phyloP scores from a whole-genome alignment of 2,113 vertebrate genomes.

The Melanotaenia duboulayi region DNA sequence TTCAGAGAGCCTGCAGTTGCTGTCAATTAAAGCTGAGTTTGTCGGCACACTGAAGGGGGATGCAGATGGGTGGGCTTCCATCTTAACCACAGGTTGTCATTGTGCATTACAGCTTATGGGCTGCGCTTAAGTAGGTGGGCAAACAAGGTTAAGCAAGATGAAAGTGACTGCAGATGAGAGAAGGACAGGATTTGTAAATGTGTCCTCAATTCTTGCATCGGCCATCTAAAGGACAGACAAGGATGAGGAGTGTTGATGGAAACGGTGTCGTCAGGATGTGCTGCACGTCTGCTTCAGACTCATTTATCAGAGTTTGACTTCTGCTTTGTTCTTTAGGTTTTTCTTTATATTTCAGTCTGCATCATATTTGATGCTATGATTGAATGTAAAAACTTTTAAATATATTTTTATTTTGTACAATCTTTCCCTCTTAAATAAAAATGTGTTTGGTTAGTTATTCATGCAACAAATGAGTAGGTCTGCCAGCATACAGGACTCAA shows the following conservation, averaged over 20 bases:
- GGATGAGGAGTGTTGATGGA: conserved; percentile 1
- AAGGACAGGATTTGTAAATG: conserved; percentile 50
- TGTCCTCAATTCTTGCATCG: conserved; percentile 17
- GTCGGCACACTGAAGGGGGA: conserved; percentile 56
- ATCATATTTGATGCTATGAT: conserved; percentile 11
- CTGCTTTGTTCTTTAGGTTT: conserved; percentile 1
- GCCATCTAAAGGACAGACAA: conserved; percentile 28
- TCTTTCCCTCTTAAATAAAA: no score
- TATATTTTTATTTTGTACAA: no score
- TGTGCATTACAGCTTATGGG: conserved; percentile 63
- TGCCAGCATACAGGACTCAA: neutral
- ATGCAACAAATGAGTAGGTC: neutral
- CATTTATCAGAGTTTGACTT: neutral
- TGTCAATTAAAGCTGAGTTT: conserved; percentile 72
- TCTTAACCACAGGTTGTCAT: conserved; percentile 69
- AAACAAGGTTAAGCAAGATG: conserved; percentile 60
- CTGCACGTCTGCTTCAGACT: neutral
- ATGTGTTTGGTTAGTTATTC: no score
- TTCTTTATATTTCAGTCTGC: neutral
- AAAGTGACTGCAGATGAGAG: conserved; percentile 51
- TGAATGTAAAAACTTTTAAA: conserved; percentile 31
- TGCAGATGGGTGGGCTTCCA: conserved; percentile 68
- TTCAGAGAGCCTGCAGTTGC: conserved; percentile 55
- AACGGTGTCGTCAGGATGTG: conserved; percentile 1
- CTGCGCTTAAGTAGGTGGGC: conserved; percentile 57